Evolutionary conservation across 1,140 invertebrate genomes (phyloP).

Genomic region (Gonioctena quinquepunctata): DNA sequence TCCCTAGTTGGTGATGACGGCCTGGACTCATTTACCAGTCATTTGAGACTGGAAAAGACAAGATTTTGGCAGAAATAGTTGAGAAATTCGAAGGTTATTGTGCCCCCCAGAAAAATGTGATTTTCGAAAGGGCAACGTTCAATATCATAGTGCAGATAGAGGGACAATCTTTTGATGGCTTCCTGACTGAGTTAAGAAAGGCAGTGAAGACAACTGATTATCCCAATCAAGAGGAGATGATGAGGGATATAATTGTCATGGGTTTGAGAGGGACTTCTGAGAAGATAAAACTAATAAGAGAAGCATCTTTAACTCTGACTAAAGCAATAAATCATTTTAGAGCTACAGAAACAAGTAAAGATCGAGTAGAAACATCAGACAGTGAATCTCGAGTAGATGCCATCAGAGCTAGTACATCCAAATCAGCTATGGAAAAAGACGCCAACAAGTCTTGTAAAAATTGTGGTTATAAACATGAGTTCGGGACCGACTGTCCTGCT

Average conservation of each 20-base stretch:
- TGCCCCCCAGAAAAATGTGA: no score
- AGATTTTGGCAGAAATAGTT: no score
- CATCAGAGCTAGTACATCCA: not conserved
- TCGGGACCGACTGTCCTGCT: not conserved
- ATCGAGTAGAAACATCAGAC: not conserved
- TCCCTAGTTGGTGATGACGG: no score
- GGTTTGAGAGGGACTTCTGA: not conserved
- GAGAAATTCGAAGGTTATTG: no score
- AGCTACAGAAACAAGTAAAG: not conserved
- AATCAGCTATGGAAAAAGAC: not conserved
- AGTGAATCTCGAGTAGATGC: not conserved
- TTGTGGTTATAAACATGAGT: not conserved
- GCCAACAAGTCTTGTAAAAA: not conserved
- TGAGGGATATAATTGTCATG: constrained; percentile 36
- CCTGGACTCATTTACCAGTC: no score
- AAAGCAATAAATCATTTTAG: not conserved
- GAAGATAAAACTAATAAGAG: not conserved
- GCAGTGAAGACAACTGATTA: constrained; percentile 13
- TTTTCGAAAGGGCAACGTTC: no score
- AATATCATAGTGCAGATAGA: no score
- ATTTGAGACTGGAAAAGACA: no score
- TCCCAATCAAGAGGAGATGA: not conserved
- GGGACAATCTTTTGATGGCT: not conserved
- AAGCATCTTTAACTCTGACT: not conserved
- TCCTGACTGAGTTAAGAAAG: not conserved